Evolutionary conservation across 2,113 vertebrate species (phyloP), one percentile per base, ranked within the genome.

Genomic region (Rana temporaria): DNA sequence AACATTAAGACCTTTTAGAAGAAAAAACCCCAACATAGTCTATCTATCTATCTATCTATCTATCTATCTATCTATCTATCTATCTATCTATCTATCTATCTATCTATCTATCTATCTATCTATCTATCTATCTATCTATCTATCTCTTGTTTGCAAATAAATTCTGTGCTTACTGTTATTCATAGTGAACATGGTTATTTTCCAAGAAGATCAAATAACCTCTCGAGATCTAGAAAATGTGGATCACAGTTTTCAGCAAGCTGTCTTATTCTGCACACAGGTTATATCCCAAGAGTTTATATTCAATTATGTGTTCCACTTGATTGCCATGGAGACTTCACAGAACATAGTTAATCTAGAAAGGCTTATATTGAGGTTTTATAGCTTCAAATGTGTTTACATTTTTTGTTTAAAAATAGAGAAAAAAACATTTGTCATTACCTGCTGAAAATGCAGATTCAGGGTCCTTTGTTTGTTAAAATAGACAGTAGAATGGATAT

Each of bases 291-390:
- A 30, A 48, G 71, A 83, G 63, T 19, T 76, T 67, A 66, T 30
- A 83, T 75, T 83, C 71, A 83, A 83, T 83, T 83, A 83, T 32
- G 55, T 76, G 20, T 83, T 83, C 81, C 71, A 76, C 63, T 83
- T 83, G 81, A 76, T 83, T 76, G 63, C 81, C 55, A 76, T 64
- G 67, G 60, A 72, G 60, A 55, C 53, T 76, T 76, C 57, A 76
- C 63, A 30, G 64, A 83, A 68, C 63, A 60, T 72, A 60, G 30
- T 76, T 83, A 83, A 67, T 83, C 53, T 55, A 42, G 53, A 68
- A 68, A 24, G 56, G 72, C 57, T 59, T 59, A 24, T 76, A 75
- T 76, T 52, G 81, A 68, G 52, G 32, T 38, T 26, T 70, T 67
- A 67, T 62, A 67, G 71, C 62, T 76, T 75, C 32, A 83, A 76